Conservation (phyloP, 2,113 vertebrate genomes). For the Gymnocephalus cernua region DNA sequence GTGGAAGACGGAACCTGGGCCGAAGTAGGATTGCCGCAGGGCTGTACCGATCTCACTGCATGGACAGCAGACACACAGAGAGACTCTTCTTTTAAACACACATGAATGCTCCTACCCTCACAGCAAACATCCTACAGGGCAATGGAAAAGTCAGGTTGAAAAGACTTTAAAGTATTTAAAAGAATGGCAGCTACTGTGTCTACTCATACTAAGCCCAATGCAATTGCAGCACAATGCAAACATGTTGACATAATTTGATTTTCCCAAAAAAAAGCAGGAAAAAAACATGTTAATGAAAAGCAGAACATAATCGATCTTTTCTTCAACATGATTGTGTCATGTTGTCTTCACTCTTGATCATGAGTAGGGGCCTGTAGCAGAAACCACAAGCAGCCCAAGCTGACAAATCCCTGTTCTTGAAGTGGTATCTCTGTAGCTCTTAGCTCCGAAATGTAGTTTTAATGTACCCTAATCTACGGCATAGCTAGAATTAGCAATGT, state of each 20-base stretch:
- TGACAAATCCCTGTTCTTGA: not conserved
- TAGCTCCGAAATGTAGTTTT: no score
- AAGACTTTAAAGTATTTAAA: not conserved
- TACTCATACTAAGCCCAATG: not conserved
- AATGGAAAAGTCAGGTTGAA: not conserved
- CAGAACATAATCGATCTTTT: not conserved
- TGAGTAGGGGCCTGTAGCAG: not conserved
- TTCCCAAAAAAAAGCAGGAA: no score
- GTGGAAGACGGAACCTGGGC: constrained; percentile 82
- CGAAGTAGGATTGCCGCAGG: constrained; percentile 79
- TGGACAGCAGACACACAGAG: constrained; percentile 37
- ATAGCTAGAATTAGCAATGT: not conserved
- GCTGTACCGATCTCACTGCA: constrained; percentile 88
- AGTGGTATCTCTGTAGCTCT: not conserved
- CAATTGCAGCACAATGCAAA: not conserved
- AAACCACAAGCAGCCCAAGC: not conserved
- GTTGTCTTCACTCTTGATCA: no score
- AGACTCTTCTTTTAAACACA: not conserved
- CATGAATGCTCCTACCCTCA: not conserved
- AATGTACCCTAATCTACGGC: no score
- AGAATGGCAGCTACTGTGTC: not conserved
- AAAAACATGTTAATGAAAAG: no score
- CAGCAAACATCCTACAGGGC: not conserved
- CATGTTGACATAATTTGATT: no score
- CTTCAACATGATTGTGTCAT: not conserved